Evolutionary conservation across 2,113 vertebrate genomes (phyloP), one percentile per base, ranked within the genome.

Genomic region (Marmota monax): DNA sequence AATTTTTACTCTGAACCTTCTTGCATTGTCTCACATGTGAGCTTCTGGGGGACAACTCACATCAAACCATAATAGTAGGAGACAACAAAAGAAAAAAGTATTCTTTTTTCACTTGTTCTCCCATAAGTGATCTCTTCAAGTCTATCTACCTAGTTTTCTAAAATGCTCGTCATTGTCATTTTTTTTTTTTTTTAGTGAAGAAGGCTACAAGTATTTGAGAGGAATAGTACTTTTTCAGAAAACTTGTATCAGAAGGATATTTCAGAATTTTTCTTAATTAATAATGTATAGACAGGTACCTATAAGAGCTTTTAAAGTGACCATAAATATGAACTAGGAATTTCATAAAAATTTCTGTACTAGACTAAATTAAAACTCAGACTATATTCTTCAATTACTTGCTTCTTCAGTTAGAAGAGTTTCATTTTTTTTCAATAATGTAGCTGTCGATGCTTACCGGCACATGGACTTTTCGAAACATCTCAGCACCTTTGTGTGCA

Each of bases 401-500:
- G 45, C 20, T 13, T 96, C 45, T 56, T 84, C 53, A 56, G 7
- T 84, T 14, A 27, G 34, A 88, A 12, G 1, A 13, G 18, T 74
- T 85, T 87, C 10, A 5, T 4, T 8, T 93, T 97, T 42, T 90
- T 86, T 20, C 32, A 94, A 45, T 7, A 93, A 37, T n/a, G 18
- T 97, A 63, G 29, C 56, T 48, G 16, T n/a, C 97, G 58, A 94
- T 29, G 61, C 99, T 99, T 99, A 99, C 99, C 96, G 99, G 99
- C 61, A 99, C 99, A 0, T 99, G 98, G 80, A 99, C 99, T 98
- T 99, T 99, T 69, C 98, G 99, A 98, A 99, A 99, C 99, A 99
- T 99, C 98, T 99, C 99, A 0, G 99, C 99, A 96, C 99, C 99
- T 98, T 99, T 99, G 85, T 51, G 98, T 29, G 99, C 99, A 95